phyloP scores from a whole-genome alignment of 2,888 invertebrate species.

The Melanargia galathea region DNA sequence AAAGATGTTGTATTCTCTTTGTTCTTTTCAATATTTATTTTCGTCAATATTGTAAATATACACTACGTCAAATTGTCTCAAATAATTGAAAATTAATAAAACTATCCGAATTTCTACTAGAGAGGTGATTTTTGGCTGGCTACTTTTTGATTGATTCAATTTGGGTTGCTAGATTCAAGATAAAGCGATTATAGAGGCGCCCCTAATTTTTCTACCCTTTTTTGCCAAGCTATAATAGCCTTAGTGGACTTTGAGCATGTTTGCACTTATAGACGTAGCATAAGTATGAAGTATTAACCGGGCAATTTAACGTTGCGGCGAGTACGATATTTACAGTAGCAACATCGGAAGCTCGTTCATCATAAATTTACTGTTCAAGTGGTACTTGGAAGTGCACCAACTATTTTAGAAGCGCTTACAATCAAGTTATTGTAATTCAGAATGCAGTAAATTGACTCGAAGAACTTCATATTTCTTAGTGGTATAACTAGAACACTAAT shows the following conservation, averaged over 20 bases:
- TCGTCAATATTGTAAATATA: too few relatives aligned
- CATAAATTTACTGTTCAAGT: constrained; percentile 34
- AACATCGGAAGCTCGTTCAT: constrained; percentile 30
- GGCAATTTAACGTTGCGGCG: constrained; percentile 7
- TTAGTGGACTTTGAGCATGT: background rate
- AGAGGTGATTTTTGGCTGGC: too few relatives aligned
- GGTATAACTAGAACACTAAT: background rate
- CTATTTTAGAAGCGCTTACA: constrained; percentile 29
- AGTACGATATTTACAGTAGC: constrained; percentile 13
- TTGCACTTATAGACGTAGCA: background rate
- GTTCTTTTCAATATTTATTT: too few relatives aligned
- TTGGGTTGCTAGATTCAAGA: too few relatives aligned
- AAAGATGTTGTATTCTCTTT: too few relatives aligned
- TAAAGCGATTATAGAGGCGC: too few relatives aligned
- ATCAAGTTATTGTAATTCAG: constrained; percentile 27
- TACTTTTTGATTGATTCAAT: too few relatives aligned
- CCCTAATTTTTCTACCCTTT: too few relatives aligned
- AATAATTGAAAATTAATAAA: too few relatives aligned
- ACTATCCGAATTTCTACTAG: too few relatives aligned
- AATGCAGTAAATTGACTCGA: constrained; percentile 11
- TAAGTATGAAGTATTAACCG: background rate
- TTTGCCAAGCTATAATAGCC: too few relatives aligned
- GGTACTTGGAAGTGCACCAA: constrained; percentile 36
- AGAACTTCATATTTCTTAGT: background rate
- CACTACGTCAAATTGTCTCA: too few relatives aligned